These are phyloP conservation scores for Hecatera dysodea DNA, from an alignment of 2,888 invertebrate genomes.

Conservation along the genomic window DNA sequence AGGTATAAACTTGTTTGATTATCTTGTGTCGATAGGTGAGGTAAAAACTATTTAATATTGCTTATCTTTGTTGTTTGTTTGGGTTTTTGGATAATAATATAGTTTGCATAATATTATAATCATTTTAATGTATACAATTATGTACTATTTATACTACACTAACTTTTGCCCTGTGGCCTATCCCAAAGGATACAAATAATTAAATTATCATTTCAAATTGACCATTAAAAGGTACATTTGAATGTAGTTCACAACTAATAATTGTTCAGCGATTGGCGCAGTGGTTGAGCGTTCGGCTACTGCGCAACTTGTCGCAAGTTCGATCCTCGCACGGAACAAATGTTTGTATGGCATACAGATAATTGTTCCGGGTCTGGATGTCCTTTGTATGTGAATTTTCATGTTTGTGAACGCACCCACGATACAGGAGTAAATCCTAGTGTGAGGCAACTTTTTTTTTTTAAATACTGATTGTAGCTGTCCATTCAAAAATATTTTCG, in stretches of 20 bases:
- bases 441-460: too few relatives aligned
- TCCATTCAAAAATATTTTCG: neutral
- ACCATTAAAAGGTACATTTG: neutral
- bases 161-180: too few relatives aligned
- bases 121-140: neutral
- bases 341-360: too few relatives aligned
- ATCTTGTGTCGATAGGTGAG: conserved; percentile 8
- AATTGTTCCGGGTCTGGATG: too few relatives aligned
- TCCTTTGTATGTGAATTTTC: too few relatives aligned
- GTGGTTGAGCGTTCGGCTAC: too few relatives aligned
- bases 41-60: conserved; percentile 26
- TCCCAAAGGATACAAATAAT: neutral
- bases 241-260: neutral
- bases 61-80: conserved; percentile 34
- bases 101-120: conserved; percentile 2
- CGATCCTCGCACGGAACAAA: too few relatives aligned
- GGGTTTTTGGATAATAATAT: neutral
- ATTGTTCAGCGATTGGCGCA: too few relatives aligned
- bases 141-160: neutral
- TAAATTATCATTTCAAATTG: neutral
- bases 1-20: conserved; percentile 27
- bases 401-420: too few relatives aligned
- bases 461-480: neutral
- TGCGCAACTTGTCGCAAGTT: too few relatives aligned
- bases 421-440: too few relatives aligned